Evolutionary conservation across 1,140 invertebrate species (phyloP).

Genomic region (Papilio polyxenes): DNA sequence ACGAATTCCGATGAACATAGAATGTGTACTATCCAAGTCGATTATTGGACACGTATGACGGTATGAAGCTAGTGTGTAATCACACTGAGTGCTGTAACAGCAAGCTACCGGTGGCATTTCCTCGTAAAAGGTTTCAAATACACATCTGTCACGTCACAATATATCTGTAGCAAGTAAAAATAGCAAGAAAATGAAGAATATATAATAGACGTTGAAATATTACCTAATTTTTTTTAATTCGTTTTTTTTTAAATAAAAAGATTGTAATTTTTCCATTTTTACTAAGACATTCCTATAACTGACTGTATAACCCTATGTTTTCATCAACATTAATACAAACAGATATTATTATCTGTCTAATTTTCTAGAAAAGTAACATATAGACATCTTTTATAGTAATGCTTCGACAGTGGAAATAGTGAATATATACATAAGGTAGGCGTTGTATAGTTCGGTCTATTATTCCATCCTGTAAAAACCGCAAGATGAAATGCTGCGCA

Average conservation of each 20-base stretch:
- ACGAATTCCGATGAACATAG: slow-evolving; percentile 47
- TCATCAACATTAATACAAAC: neutral
- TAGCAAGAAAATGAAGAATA: too few relatives aligned
- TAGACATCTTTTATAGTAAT: neutral
- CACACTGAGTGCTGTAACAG: slow-evolving; percentile 20
- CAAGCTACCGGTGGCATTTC: slow-evolving; percentile 15
- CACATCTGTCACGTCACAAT: slow-evolving; percentile 1
- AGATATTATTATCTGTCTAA: neutral
- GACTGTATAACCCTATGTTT: too few relatives aligned
- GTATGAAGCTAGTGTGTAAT: slow-evolving; percentile 27
- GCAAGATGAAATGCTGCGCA: slow-evolving; percentile 47
- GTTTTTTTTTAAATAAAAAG: too few relatives aligned
- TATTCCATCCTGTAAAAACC: slow-evolving; percentile 63
- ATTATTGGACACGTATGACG: slow-evolving; percentile 28
- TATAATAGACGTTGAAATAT: too few relatives aligned
- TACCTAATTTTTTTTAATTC: too few relatives aligned
- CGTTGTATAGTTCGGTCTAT: slow-evolving; percentile 50
- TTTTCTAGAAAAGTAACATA: neutral
- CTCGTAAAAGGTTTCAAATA: neutral
- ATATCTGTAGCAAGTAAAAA: neutral
- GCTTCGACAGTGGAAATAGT: neutral
- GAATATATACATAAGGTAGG: slow-evolving; percentile 36
- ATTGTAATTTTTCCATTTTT: too few relatives aligned
- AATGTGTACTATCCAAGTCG: slow-evolving; percentile 43
- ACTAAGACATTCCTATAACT: too few relatives aligned